Base-by-base conservation (phyloP, 30 jellyfish, hydroid and myxozoan genomes). In the Aurelia sp. region DNA sequence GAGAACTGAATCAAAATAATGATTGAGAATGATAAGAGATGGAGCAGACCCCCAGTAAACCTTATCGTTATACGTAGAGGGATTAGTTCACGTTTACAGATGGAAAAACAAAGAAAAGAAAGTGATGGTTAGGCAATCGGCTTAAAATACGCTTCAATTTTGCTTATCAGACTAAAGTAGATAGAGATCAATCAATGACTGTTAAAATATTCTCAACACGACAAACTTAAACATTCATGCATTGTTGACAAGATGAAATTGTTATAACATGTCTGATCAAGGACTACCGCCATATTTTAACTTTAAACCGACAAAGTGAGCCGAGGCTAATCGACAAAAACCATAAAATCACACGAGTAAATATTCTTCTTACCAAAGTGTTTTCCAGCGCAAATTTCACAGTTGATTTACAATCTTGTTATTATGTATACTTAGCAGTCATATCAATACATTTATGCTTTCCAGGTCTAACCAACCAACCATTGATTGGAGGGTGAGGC, bases 191-290 rank as follows among this genome's bases (percentile, higher is more conserved):
- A 84, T 84, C 93, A 55, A 72, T 73, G 87, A 77, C 93, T 84
- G 93, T 73, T 84, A 84, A 84, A 84, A 84, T 81, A 84, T 87
- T 84, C 73, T 70, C 87, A 84, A 84, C 93, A 37, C 64, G 93
- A 61, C 81, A 72, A 41, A 72, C 81, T 55, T 55, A 78, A 78
- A 78, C 87, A 73, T 73, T 71, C 48, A 84, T 73, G 91, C 62
- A n/a, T 84, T 84, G 87, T 84, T 82, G 44, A 71, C 77, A 70
- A 73, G 21, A 73, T 52, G 74, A 84, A 73, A 84, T 84, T 71
- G 87, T 73, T 84, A 48, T 71, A 84, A 84, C 93, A 84, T 73
- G 82, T 60, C 69, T 71, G 93, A 84, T 84, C 93, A 84, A 84
- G 83, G 87, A 76, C 82, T 27, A 60, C 93, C 93, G 93, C 84